Evolutionary conservation across 30 jellyfish, hydroid and myxozoan genomes (phyloP).

Genomic region (Chironex yamaguchii): DNA sequence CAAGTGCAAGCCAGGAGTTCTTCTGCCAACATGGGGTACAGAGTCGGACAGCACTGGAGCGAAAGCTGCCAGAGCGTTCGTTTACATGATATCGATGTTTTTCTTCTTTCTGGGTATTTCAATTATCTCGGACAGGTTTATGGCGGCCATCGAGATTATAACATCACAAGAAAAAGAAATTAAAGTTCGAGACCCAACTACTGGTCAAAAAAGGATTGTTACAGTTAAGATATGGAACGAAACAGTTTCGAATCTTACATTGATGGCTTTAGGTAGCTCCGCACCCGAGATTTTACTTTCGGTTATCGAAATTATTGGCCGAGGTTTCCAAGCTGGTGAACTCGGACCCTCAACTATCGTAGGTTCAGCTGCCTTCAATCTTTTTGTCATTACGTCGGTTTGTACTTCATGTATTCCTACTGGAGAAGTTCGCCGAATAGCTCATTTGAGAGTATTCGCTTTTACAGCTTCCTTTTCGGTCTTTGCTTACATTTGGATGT

Average conservation of each 20-base stretch:
- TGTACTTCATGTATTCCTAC: constrained; percentile 94
- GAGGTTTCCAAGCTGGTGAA: constrained; percentile 95
- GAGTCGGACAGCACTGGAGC: constrained; percentile 71
- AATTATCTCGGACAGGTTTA: constrained; percentile 97
- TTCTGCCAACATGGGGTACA: constrained; percentile 91
- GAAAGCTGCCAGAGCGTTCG: constrained; percentile 93
- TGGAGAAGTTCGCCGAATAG: constrained; percentile 94
- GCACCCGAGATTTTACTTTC: constrained; percentile 99
- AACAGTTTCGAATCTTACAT: constrained; percentile 95
- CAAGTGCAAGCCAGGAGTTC: constrained; percentile 82
- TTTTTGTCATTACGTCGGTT: constrained; percentile 95
- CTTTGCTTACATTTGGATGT: constrained; percentile 97
- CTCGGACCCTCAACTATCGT: constrained; percentile 98
- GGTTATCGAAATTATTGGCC: constrained; percentile 92
- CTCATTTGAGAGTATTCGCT: constrained; percentile 92
- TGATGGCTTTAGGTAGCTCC: constrained; percentile 98
- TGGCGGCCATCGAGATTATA: constrained; percentile 97
- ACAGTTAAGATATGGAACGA: constrained; percentile 99
- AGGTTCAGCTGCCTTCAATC: constrained; percentile 99
- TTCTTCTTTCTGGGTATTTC: constrained; percentile 97
- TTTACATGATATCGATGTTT: constrained; percentile 89
- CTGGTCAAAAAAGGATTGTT: constrained; percentile 86
- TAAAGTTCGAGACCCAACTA: constrained; percentile 88
- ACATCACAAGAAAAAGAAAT: constrained; percentile 98
- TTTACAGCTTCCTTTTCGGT: constrained; percentile 93